phyloP scores from a whole-genome alignment of 2,888 invertebrate species.

The Spialia ferax region DNA sequence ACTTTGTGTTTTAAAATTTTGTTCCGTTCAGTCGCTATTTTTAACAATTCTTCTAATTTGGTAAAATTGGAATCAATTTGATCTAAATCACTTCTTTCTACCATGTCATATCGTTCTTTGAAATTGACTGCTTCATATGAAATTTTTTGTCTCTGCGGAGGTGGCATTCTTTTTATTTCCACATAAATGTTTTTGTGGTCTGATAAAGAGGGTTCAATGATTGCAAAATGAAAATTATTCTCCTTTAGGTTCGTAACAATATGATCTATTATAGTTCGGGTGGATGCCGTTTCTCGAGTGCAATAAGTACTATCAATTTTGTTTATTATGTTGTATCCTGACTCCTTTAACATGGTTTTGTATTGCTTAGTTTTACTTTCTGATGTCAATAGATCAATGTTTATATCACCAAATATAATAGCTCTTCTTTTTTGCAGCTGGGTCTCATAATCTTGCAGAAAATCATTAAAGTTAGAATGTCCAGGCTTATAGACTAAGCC shows the following conservation, averaged over 20 bases:
- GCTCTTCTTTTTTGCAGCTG: conserved; percentile 41
- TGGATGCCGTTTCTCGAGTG: conserved; percentile 25
- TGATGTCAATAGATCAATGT: conserved; percentile 42
- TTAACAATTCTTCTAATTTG: conserved; percentile 26
- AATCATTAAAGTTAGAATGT: conserved; percentile 31
- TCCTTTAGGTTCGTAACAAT: conserved; percentile 25
- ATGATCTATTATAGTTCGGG: conserved; percentile 39
- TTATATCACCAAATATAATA: conserved; percentile 46
- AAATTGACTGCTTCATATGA: conserved; percentile 11
- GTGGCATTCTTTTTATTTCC: conserved; percentile 6
- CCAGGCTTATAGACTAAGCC: conserved; percentile 21
- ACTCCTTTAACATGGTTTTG: conserved; percentile 24
- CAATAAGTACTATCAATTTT: conserved; percentile 16
- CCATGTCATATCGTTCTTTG: neutral
- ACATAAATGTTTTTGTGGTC: conserved; percentile 39
- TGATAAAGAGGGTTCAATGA: conserved; percentile 25
- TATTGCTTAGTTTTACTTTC: conserved; percentile 22
- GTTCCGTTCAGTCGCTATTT: conserved; percentile 43
- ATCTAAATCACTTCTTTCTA: neutral
- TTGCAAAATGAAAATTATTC: conserved; percentile 21
- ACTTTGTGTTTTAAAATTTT: conserved; percentile 35
- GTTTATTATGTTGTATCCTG: conserved; percentile 33
- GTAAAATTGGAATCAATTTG: no score
- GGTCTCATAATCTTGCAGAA: conserved; percentile 38
- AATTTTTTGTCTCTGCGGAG: conserved; percentile 7